Conservation (phyloP, 2,113 vertebrate species). For the Pagrus major region DNA sequence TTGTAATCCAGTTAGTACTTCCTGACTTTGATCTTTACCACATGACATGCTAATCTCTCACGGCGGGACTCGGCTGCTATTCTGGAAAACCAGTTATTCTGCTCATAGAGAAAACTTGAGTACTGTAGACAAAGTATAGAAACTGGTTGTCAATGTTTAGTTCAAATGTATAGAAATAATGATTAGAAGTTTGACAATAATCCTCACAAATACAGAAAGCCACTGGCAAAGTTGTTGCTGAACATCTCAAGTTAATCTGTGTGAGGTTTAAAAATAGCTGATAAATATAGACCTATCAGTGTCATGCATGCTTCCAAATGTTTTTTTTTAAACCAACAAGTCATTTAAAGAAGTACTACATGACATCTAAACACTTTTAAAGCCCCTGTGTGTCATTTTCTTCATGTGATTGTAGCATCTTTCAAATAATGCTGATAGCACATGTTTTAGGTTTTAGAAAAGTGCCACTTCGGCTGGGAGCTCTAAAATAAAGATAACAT, state of each 20-base stretch:
- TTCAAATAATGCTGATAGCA: background rate
- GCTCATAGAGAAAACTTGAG: background rate
- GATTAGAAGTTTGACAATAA: background rate
- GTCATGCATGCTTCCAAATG: background rate
- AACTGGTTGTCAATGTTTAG: background rate
- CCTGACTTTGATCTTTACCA: conserved; percentile 34
- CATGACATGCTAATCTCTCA: conserved; percentile 45
- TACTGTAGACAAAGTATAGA: background rate
- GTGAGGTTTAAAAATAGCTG: conserved; percentile 48
- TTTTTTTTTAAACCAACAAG: background rate
- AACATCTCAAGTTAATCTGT: conserved; percentile 10
- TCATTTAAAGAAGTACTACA: background rate
- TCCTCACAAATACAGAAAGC: background rate
- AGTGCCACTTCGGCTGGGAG: background rate
- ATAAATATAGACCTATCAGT: conserved; percentile 19
- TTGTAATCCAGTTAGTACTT: conserved; percentile 50
- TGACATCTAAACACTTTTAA: background rate
- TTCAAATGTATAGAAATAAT: background rate
- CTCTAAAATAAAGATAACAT: background rate
- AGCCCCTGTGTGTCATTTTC: background rate
- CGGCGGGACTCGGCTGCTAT: background rate
- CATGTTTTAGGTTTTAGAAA: background rate
- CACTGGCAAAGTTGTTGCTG: background rate
- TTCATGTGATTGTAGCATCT: background rate
- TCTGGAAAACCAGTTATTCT: background rate